These are phyloP conservation scores for Deilephila elpenor DNA, from an alignment of 2,888 invertebrate species.

Conservation along the genomic window DNA sequence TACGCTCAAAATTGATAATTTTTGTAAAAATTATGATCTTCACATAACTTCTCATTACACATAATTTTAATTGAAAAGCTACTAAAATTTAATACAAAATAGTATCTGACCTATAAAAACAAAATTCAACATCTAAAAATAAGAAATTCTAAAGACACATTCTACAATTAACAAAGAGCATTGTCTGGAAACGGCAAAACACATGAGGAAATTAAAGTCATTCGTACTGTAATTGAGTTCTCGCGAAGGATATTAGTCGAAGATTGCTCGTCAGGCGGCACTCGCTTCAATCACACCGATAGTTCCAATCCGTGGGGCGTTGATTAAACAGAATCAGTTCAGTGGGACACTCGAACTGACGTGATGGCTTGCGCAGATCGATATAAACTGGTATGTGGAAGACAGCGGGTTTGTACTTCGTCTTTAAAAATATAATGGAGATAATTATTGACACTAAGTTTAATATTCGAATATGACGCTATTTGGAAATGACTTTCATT, in stretches of 20 bases:
- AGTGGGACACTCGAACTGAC: conserved; percentile 67
- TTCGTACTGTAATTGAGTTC: conserved; percentile 79
- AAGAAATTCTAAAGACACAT: conserved; percentile 9
- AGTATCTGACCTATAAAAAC: background rate
- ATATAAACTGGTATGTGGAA: conserved; percentile 24
- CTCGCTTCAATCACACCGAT: conserved; percentile 75
- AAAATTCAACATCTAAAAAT: background rate
- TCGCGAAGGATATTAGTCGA: conserved; percentile 80
- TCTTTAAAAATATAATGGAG: background rate
- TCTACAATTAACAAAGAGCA: conserved; percentile 34
- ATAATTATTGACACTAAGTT: too few species aligned
- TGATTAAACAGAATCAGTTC: conserved; percentile 82
- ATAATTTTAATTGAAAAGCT: too few species aligned
- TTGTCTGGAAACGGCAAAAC: conserved; percentile 37
- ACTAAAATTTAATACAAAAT: background rate
- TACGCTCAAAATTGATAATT: too few species aligned
- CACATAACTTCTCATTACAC: too few species aligned
- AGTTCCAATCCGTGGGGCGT: conserved; percentile 68
- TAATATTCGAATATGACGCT: too few species aligned
- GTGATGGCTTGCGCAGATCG: conserved; percentile 29
- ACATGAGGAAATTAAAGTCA: conserved; percentile 75
- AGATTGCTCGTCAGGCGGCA: conserved; percentile 82
- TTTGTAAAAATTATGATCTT: too few species aligned
- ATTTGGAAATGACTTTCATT: too few species aligned
- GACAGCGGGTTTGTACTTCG: background rate